Base-by-base conservation (phyloP, 2,888 invertebrate species). In the Luffia ferchaultella region DNA sequence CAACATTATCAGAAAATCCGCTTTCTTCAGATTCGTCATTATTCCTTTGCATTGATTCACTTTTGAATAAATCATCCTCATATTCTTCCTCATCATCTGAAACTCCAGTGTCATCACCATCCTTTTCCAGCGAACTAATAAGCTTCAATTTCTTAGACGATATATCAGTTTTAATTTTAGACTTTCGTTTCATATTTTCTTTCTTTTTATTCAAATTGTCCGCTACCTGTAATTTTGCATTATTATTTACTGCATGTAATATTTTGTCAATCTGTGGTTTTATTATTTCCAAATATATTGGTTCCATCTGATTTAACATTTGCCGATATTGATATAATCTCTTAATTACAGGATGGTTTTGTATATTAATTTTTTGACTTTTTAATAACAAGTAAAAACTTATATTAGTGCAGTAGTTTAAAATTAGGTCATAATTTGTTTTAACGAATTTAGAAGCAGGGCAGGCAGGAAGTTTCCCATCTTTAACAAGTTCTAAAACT, bases 341-440 rank as follows among this genome's bases (percentile, higher is more conserved):
- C 67, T 93, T 93, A 44, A 94, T 88, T 15, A 97, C 89, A n/a
- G 98, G 97, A 84, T 98, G 98, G 59, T 90, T 90, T 62, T 90
- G 88, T 18, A 93, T 85, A 50, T 88, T 86, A 18, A 86, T 76
- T 60, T 89, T 89, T 63, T 90, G 90, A 50, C 92, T 87, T 83
- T 96, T 96, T 16, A 97, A 73, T 59, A 93, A 85, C 58, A 97
- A 71, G 72, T 96, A 97, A 75, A 93, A 95, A 47, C 89, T 87
- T 42, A 97, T 90, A 68, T 97, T 96, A 18, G 90, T 89, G 60
- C 92, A 92, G 67, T 97, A 97, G 67, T 95, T 95, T 65, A 86
- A 86, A 58, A 90, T 85, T 40, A 92, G 72, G 57, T 89, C 85
- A 65, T 89, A 88, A 63, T 91, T 90, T 9, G 89, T 88, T 65